Conservation (phyloP, 2,797 vertebrate species). For the Gymnodraco acuticeps region DNA sequence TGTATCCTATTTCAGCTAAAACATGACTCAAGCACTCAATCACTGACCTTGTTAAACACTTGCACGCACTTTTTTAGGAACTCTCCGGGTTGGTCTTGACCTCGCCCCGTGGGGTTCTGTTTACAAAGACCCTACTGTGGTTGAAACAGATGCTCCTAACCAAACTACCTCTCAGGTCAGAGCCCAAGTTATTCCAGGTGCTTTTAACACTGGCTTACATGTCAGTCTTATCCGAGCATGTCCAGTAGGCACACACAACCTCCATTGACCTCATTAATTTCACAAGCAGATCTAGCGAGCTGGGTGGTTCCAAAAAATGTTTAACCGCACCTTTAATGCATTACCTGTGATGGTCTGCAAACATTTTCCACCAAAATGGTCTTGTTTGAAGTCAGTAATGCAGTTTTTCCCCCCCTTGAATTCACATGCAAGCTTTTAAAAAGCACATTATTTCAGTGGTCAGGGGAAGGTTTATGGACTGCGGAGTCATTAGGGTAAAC, state of each 20-base stretch:
- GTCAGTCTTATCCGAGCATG: conserved; percentile 59
- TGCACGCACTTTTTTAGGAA: conserved; percentile 52
- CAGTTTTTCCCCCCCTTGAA: conserved; percentile 21
- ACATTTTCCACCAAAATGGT: conserved; percentile 58
- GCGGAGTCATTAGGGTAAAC: conserved; percentile 60
- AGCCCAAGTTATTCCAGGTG: conserved; percentile 60
- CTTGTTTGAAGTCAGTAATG: conserved; percentile 56
- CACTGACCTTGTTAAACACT: conserved; percentile 65
- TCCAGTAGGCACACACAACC: conserved; percentile 52
- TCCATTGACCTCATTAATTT: conserved; percentile 51
- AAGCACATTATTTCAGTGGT: conserved; percentile 44
- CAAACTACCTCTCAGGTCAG: conserved; percentile 37
- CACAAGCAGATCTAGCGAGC: conserved; percentile 41
- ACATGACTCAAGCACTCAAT: conserved; percentile 56
- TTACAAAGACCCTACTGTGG: conserved; percentile 53
- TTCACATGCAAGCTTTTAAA: conserved; percentile 42
- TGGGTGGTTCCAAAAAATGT: conserved; percentile 60
- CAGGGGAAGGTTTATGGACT: conserved; percentile 43
- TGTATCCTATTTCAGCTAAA: conserved; percentile 58
- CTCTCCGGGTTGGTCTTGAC: conserved; percentile 51
- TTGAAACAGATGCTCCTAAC: conserved; percentile 57
- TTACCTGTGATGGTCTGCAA: conserved; percentile 69
- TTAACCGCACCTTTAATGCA: conserved; percentile 59
- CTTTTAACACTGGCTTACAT: conserved; percentile 54
- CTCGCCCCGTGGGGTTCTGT: conserved; percentile 52